Evolutionary conservation across 1,140 invertebrate genomes (phyloP), one percentile per base, ranked within the genome.

Genomic region (Radopholus similis): DNA sequence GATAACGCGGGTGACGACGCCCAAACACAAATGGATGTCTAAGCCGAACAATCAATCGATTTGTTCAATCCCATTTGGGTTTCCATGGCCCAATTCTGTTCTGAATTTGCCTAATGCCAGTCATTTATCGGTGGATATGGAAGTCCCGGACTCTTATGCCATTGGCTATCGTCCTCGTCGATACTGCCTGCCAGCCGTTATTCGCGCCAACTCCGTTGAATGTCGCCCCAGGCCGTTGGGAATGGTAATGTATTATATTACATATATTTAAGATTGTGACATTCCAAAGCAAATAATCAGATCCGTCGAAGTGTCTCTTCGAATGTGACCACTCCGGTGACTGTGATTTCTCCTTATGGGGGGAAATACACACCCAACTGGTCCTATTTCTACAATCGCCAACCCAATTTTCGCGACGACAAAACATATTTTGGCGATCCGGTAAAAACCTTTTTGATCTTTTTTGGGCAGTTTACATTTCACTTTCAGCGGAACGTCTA

Each of bases 361-460:
- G 51, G 51, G 8, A 15, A 54, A 54, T 54, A 54, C 18, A 54
- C 51, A 3, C 51, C 51, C 15, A 54, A 54, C 35, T 54, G 51
- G 51, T 32, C 30, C 35, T 54, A 54, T 23, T 54, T 23, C 35
- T 54, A 54, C n/a, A 54, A 18, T 1, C n/a, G 28, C n/a, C 51
- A 34, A n/a, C 51, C 51, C 30, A 32, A 28, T n/a, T 21, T 54
- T 23, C 30, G 35, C 35, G 4, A n/a, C 30, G 51, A 54, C 4
- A 47, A 47, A 54, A 54, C 51, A 32, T 54, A 54, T 23, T 54
- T 54, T 54, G 51, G 51, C 30, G 51, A 54, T 54, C 51, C 51
- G 51, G 51, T 54, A 54, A 1, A 18, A 5, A 54, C 15, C 26
- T 51, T 51, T 23, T 32, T 32, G 18, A 23, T n/a, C n/a, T n/a